Conservation (phyloP, 2,888 invertebrate genomes). For the Lapara coniferarum region DNA sequence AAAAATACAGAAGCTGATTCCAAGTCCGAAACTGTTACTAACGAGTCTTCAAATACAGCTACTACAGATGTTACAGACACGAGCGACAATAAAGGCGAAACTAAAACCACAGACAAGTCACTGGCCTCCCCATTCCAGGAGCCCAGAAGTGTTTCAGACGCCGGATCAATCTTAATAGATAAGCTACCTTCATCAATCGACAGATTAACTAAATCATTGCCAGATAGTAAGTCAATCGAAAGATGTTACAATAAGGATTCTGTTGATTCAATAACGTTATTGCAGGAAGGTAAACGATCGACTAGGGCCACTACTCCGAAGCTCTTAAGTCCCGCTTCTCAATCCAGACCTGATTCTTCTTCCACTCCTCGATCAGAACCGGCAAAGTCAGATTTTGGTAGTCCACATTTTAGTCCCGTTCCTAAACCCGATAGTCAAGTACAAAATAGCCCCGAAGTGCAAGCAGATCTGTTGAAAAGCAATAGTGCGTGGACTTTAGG, state of each 20-base stretch:
- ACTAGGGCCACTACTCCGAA: conserved; percentile 61
- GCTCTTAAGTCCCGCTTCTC: conserved; percentile 69
- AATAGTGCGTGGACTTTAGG: conserved; percentile 71
- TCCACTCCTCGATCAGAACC: conserved; percentile 73
- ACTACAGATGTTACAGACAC: conserved; percentile 45
- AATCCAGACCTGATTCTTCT: conserved; percentile 74
- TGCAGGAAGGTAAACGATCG: conserved; percentile 54
- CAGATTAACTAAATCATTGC: conserved; percentile 53
- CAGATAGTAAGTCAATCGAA: conserved; percentile 58
- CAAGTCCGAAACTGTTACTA: conserved; percentile 52
- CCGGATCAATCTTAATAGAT: conserved; percentile 41
- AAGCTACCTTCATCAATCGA: conserved; percentile 49
- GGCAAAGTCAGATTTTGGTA: conserved; percentile 63
- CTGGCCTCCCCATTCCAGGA: conserved; percentile 67
- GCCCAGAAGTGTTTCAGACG: conserved; percentile 67
- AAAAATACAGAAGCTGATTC: conserved; percentile 63
- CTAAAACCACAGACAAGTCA: conserved; percentile 56
- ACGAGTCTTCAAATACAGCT: conserved; percentile 45
- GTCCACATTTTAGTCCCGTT: conserved; percentile 75
- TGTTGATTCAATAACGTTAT: conserved; percentile 44
- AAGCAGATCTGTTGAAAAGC: conserved; percentile 62
- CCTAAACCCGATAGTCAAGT: conserved; percentile 78
- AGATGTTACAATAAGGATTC: conserved; percentile 49
- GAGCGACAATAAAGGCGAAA: conserved; percentile 53
- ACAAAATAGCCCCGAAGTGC: conserved; percentile 73